Evolutionary conservation across 2,888 invertebrate species (phyloP).

Genomic region (Blera fallax): DNA sequence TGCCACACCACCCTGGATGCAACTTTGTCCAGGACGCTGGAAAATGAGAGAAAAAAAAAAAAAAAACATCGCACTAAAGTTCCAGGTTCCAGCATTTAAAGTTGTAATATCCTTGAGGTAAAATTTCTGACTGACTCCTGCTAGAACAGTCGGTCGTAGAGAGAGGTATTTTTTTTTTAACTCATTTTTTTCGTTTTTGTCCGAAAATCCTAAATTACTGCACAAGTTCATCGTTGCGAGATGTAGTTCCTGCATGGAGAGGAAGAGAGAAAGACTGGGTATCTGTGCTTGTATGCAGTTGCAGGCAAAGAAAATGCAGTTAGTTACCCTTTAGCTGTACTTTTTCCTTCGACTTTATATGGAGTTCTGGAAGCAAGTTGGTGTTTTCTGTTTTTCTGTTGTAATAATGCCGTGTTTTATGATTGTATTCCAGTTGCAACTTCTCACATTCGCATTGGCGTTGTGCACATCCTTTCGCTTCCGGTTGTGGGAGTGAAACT

Average conservation of each 20-base stretch:
- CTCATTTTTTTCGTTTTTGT: slow-evolving; percentile 13
- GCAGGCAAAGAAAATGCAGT: slow-evolving; percentile 34
- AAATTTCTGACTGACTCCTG: slow-evolving; percentile 22
- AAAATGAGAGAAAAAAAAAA: slow-evolving; percentile 10
- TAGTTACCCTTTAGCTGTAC: slow-evolving; percentile 51
- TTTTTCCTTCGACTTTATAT: slow-evolving; percentile 25
- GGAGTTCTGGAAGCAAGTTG: neutral
- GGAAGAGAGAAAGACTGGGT: neutral
- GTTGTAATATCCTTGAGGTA: slow-evolving; percentile 52
- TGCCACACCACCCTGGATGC: slow-evolving; percentile 36
- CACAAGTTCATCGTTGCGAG: slow-evolving; percentile 63
- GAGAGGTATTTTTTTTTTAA: neutral
- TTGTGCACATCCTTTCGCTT: slow-evolving; percentile 27
- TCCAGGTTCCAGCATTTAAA: slow-evolving; percentile 26
- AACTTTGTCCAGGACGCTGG: slow-evolving; percentile 49
- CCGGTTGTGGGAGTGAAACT: slow-evolving; percentile 12
- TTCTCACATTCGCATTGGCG: slow-evolving; percentile 48
- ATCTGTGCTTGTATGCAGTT: neutral
- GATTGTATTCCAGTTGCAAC: slow-evolving; percentile 68
- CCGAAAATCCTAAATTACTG: slow-evolving; percentile 67
- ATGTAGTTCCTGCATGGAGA: slow-evolving; percentile 24
- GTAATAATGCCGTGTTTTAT: slow-evolving; percentile 59
- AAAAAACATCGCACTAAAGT: slow-evolving; percentile 32
- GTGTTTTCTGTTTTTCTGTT: slow-evolving; percentile 8
- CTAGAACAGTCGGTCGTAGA: neutral